phyloP scores from a whole-genome alignment of 2,113 vertebrate species.

The Phocoena phocoena region DNA sequence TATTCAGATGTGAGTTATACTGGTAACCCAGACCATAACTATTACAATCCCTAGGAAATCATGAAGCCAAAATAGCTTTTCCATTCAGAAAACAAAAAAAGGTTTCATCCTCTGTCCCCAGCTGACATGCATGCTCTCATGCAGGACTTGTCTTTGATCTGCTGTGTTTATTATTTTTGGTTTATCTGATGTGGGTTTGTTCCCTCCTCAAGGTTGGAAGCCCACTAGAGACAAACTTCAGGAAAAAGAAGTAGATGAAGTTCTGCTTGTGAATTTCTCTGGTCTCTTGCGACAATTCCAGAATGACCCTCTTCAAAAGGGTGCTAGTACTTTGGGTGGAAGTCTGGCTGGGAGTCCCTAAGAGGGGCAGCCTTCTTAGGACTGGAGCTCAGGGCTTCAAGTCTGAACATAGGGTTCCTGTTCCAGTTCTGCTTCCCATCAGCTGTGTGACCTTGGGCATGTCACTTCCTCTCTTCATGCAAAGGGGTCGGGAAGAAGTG shows the following conservation, averaged over 20 bases:
- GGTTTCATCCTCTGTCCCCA: conserved; percentile 38
- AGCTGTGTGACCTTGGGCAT: background rate
- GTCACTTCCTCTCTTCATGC: background rate
- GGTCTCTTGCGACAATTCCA: background rate
- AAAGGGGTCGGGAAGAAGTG: background rate
- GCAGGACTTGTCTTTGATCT: conserved; percentile 63
- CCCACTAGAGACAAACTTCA: conserved; percentile 57
- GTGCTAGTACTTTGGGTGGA: background rate
- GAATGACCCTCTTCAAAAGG: background rate
- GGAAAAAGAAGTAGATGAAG: background rate
- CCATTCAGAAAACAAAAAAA: background rate
- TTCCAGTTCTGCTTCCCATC: too few relatives aligned
- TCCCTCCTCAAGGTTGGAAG: conserved; percentile 56
- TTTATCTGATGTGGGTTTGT: conserved; percentile 63
- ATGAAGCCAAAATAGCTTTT: background rate
- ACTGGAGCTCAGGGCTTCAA: background rate
- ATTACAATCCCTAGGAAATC: conserved; percentile 26
- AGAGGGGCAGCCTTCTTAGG: background rate
- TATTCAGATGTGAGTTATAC: background rate
- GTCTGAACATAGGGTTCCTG: too few relatives aligned
- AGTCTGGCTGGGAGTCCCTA: background rate
- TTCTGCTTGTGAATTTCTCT: background rate
- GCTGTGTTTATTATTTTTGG: background rate
- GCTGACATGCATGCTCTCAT: background rate
- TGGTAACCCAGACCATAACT: background rate